A percentile compares a stretch with the other conserved stretches of the same genome.
Evolutionary conservation across 2,113 vertebrate genomes (phyloP).

Genomic region (Carlito syrichta): DNA sequence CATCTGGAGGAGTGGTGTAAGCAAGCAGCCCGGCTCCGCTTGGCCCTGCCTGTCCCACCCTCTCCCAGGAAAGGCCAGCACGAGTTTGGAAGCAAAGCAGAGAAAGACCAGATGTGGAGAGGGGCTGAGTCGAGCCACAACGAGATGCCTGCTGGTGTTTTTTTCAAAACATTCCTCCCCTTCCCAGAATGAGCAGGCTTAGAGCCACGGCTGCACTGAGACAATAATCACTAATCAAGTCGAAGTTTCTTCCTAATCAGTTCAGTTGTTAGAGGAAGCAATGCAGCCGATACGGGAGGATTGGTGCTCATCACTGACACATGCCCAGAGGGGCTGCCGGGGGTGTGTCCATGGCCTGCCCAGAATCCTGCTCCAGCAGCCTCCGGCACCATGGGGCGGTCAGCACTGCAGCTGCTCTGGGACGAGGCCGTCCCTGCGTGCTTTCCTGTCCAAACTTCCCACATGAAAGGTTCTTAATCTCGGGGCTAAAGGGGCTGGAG

Average conservation of each 20-base stretch:
- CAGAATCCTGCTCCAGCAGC: background rate
- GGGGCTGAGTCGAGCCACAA: conserved; percentile 13
- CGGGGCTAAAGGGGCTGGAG: background rate
- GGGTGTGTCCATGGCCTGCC: background rate
- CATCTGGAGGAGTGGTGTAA: background rate
- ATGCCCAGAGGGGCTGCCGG: background rate
- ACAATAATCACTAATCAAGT: conserved; percentile 84
- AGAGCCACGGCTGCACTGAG: conserved; percentile 40
- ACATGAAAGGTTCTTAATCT: background rate
- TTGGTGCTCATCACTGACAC: background rate
- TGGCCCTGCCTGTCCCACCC: background rate
- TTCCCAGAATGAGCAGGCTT: conserved; percentile 77
- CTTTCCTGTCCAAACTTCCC: background rate
- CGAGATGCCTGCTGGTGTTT: conserved; percentile 70
- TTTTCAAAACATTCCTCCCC: conserved; percentile 69
- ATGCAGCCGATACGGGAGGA: conserved; percentile 59
- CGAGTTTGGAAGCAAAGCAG: conserved; percentile 33
- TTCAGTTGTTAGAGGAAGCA: conserved; percentile 79
- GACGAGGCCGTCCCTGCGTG: background rate
- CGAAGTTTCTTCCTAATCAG: conserved; percentile 82
- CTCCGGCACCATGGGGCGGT: background rate
- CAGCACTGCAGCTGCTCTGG: background rate
- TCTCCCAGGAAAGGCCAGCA: background rate
- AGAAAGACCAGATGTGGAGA: conserved; percentile 63
- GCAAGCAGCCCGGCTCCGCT: background rate